Evolutionary conservation across 35 echinoderm and acorn worm species (phyloP).

Genomic region (Chiridota heheva): DNA sequence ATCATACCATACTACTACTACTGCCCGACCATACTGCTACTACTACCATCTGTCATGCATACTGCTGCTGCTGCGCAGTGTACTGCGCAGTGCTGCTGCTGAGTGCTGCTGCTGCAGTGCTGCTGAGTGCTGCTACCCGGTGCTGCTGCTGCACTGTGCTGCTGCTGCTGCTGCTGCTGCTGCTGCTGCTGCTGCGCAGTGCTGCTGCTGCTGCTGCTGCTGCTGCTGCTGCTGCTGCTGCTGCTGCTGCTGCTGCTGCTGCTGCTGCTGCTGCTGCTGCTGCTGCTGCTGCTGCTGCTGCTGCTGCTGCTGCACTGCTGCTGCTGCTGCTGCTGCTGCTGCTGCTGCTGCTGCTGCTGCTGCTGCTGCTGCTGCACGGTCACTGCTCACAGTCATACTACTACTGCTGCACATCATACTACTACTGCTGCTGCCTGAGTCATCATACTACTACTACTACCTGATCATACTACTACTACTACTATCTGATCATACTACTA

Average conservation of each 20-base stretch:
- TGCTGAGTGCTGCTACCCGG: no score
- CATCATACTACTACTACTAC: constrained; percentile 20
- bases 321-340: neutral
- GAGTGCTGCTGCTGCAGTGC: no score
- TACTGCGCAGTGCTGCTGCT: no score
- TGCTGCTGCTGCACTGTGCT: neutral
- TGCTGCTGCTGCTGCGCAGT: neutral
- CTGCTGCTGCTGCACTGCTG: neutral
- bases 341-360: neutral
- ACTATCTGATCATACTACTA: neutral
- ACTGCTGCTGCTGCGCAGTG: no score
- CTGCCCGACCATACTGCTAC: no score
- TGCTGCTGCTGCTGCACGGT: neutral
- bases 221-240: neutral
- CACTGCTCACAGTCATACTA: neutral
- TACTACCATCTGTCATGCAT: no score
- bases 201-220: neutral
- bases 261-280: constrained; percentile 3
- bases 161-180: neutral
- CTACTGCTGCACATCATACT: neutral
- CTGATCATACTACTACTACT: constrained; percentile 27
- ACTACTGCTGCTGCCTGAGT: neutral
- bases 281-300: neutral
- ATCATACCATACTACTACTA: no score
- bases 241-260: neutral